Conservation (phyloP, 2,797 vertebrate species). For the Rhinogobio ventralis region DNA sequence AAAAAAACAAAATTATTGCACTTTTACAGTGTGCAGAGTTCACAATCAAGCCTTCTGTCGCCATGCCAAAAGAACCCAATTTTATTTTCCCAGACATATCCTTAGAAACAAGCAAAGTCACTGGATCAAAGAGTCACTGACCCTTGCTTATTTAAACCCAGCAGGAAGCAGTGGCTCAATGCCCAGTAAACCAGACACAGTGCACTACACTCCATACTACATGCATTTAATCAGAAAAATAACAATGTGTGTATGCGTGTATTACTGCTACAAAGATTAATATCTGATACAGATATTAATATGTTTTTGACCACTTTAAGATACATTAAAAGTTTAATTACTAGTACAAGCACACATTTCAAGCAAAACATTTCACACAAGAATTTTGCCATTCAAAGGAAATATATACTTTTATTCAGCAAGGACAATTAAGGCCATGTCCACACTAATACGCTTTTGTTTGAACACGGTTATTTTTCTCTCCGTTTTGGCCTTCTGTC, state of each 20-base stretch:
- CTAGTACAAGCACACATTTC: not conserved
- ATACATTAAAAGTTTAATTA: not conserved
- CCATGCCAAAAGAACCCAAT: constrained; percentile 42
- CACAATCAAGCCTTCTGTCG: not conserved
- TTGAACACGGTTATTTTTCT: too few species aligned
- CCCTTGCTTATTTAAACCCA: not conserved
- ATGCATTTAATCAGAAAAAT: not conserved
- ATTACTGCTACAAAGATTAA: not conserved
- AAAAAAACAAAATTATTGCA: not conserved
- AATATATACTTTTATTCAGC: not conserved
- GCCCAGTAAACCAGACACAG: not conserved
- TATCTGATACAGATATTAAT: not conserved
- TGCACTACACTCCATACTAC: not conserved
- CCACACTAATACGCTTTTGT: too few species aligned
- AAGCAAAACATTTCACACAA: not conserved
- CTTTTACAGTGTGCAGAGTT: not conserved
- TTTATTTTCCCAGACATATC: constrained; percentile 5
- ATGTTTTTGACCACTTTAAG: not conserved
- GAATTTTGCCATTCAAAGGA: not conserved
- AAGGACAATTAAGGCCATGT: not conserved
- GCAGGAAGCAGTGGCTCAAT: not conserved
- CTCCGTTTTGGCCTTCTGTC: too few species aligned
- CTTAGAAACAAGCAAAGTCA: not conserved
- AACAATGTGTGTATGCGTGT: not conserved
- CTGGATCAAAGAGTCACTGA: constrained; percentile 19